phyloP scores from a whole-genome alignment of 1,140 invertebrate species.

The Drosophila suzukii region DNA sequence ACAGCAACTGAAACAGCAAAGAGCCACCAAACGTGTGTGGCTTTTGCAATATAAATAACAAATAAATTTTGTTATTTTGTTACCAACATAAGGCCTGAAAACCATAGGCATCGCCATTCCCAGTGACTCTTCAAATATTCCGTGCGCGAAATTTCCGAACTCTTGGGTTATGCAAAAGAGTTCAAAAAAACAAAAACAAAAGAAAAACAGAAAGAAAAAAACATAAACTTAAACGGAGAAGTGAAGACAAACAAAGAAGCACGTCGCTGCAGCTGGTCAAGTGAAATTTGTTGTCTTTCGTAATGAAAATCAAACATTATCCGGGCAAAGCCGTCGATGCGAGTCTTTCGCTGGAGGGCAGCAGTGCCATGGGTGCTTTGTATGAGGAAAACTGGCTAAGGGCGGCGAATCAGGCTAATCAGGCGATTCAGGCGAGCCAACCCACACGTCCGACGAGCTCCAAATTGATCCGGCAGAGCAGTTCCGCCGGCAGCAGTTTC shows the following conservation, averaged over 20 bases:
- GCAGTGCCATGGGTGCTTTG: conserved; percentile 88
- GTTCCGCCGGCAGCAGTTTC: conserved; percentile 69
- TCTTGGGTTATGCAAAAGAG: conserved; percentile 69
- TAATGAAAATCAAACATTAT: conserved; percentile 93
- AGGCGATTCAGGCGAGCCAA: no score
- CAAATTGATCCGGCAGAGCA: conserved; percentile 53
- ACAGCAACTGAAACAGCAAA: conserved; percentile 22
- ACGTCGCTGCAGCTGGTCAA: conserved; percentile 55
- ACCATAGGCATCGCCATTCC: conserved; percentile 2
- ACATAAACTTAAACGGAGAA: conserved; percentile 27
- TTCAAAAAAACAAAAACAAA: conserved; percentile 14
- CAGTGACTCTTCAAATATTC: conserved; percentile 74
- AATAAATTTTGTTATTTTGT: conserved; percentile 46
- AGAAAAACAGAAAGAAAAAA: conserved; percentile 6
- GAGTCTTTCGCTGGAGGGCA: conserved; percentile 87
- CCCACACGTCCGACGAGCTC: neutral
- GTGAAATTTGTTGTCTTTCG: conserved; percentile 55
- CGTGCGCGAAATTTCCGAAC: conserved; percentile 66
- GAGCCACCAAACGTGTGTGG: conserved; percentile 29
- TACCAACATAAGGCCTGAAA: conserved; percentile 36
- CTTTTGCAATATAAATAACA: conserved; percentile 67
- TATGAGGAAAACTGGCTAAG: conserved; percentile 94
- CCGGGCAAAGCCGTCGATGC: conserved; percentile 90
- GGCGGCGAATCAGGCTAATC: conserved; percentile 75
- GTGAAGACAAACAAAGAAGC: conserved; percentile 50